Evolutionary conservation across 2,113 vertebrate species (phyloP).

Genomic region (Rhynchopsitta pachyrhyncha): DNA sequence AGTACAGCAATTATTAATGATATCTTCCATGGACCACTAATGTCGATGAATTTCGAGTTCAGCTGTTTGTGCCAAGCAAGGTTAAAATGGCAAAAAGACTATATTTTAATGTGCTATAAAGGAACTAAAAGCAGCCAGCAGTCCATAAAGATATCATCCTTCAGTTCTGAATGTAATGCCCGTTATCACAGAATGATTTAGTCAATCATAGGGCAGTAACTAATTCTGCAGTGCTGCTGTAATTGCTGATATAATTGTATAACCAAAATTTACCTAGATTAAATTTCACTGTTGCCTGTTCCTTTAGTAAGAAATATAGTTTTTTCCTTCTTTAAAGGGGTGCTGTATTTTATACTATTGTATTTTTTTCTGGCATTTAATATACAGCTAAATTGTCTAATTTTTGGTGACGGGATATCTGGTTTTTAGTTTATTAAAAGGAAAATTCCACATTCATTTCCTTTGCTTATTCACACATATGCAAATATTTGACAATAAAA

Average conservation of each 20-base stretch:
- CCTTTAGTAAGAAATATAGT: neutral
- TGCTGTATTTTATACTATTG: slow-evolving; percentile 33
- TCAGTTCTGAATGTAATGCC: slow-evolving; percentile 60
- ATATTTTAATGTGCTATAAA: slow-evolving; percentile 70
- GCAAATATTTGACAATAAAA: slow-evolving; percentile 16
- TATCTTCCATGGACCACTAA: slow-evolving; percentile 59
- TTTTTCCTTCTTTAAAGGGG: neutral
- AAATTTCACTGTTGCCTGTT: neutral
- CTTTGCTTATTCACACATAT: neutral
- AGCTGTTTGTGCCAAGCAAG: slow-evolving; percentile 77
- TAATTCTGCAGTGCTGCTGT: slow-evolving; percentile 11
- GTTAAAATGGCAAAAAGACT: slow-evolving; percentile 74
- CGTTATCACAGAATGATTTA: slow-evolving; percentile 64
- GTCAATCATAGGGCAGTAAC: slow-evolving; percentile 57
- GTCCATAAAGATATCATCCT: slow-evolving; percentile 66
- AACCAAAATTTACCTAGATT: neutral
- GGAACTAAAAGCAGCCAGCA: slow-evolving; percentile 73
- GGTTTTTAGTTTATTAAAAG: neutral
- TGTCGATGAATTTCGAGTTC: slow-evolving; percentile 70
- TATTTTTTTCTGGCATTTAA: slow-evolving; percentile 43
- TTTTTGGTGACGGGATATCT: neutral
- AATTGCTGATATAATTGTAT: slow-evolving; percentile 46
- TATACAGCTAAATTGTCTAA: slow-evolving; percentile 25
- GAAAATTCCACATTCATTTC: neutral
- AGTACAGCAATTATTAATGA: slow-evolving; percentile 63